Base-by-base conservation (phyloP, 2,797 vertebrate genomes). In the Epinephelus coioides region DNA sequence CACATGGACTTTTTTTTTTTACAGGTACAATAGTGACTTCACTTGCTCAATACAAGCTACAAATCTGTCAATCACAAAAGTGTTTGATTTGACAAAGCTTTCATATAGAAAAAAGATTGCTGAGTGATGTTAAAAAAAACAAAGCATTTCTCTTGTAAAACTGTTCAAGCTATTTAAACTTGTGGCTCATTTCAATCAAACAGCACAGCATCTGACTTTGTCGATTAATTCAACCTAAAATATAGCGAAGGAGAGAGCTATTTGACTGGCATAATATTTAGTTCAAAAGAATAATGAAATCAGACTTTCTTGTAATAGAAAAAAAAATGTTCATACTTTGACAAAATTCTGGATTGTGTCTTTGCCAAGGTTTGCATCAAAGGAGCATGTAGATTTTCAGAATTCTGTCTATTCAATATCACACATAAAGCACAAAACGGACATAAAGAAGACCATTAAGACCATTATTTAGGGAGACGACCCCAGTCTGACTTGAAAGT, bases 401-500 rank as follows among this genome's bases (percentile, higher is more conserved):
- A 66, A 69, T 56, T 57, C n/a, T 60, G 64, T 40, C 34, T 44
- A 27, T 68, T 86, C 14, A 47, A 44, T 51, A 57, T 75, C 38
- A 66, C 53, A 61, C 53, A 81, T 56, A 65, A 85, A 82, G 30
- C 72, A 60, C 63, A 67, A 43, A 74, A 73, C 44, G 23, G 78
- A 70, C 67, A 70, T 54, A 56, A 27, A 80, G 63, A 66, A 34
- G 65, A 55, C 27, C 27, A 30, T 51, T 30, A 64, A 51, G 72
- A 61, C 57, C 65, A 73, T 83, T 84, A 75, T 82, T 90, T 82
- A 81, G 54, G 65, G 13, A 69, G 53, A 87, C 7, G 47, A 87
- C 77, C 82, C 54, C 56, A 65, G 63, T 78, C 67, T 87, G 83
- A 84, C 86, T 82, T 80, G 73, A 6, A 63, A 85, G 65, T 79